Base-by-base conservation (phyloP, 2,888 invertebrate genomes). In the Rotaria magnacalcarata region DNA sequence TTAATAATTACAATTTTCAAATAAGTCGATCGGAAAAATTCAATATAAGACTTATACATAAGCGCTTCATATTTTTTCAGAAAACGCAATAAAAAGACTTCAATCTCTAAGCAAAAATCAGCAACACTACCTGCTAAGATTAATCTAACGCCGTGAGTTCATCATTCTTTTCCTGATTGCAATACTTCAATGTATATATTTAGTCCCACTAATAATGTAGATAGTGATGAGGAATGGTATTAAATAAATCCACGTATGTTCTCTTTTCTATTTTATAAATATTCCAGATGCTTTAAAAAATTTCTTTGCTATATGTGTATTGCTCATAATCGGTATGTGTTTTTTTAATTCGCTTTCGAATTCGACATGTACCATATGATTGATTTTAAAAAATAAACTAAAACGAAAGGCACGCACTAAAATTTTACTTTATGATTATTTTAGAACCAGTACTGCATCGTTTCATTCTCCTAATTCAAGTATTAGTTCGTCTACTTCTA, bases 381-480 rank as follows among this genome's bases (percentile, higher is more conserved):
- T 67, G 7, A 34, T 34, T 16, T 16, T 0, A 27, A 67, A 67
- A 27, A 67, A 27, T 16, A 11, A 52, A 52, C 14, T 8, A 16
- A 52, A 34, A 34, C 34, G 2, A 34, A 34, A 34, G 34, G 34
- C 34, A 34, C 34, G 2, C 34, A 34, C 34, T 14, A 27, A 4
- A 27, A 27, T n/a, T 60, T 52, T 34, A 34, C 8, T 24, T n/a
- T 11, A 27, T 60, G 16, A n/a, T 47, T 47, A 11, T 24, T 80
- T 14, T 80, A 80, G 80, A 47, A 41, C 80, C 24, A 41, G 80
- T 80, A 47, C 47, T 16, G 47, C 80, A 47, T 80, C 80, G 47
- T 24, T 47, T 80, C 80, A 19, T 80, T 80, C 80, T 21, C 80
- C 80, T 0, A 80, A 47, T 80, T 3, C 80, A 80, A 80, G 47